These are phyloP conservation scores for Brachyptera risi DNA, from an alignment of 2,888 invertebrate genomes.

Conservation along the genomic window DNA sequence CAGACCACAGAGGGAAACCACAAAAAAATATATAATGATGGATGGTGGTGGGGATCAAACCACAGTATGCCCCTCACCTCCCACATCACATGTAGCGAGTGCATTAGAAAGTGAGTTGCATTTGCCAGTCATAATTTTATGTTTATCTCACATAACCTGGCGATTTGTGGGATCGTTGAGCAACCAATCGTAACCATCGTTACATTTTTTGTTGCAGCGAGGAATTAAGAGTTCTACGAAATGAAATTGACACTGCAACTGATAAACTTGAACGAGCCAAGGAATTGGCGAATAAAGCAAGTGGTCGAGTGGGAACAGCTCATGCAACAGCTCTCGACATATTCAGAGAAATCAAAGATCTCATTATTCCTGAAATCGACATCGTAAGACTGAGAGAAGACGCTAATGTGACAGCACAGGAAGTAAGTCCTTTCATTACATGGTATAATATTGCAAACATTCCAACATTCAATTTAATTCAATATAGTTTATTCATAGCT, in stretches of 20 bases:
- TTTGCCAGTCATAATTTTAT: no score
- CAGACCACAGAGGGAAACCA: no score
- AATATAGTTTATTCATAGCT: no score
- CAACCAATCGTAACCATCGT: no score
- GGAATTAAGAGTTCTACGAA: constrained; percentile 61
- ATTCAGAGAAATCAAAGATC: constrained; percentile 72
- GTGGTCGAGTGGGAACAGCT: constrained; percentile 68
- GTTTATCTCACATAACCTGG: no score
- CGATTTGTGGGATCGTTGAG: no score
- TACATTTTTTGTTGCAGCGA: constrained; percentile 57
- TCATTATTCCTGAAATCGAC: constrained; percentile 74
- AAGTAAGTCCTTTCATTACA: constrained; percentile 48
- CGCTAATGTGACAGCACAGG: constrained; percentile 62
- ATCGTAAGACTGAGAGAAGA: constrained; percentile 63
- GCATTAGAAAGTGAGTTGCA: no score
- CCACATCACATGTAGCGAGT: no score
- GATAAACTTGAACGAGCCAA: constrained; percentile 65
- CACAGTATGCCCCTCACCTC: no score
- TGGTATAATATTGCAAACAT: constrained; percentile 16
- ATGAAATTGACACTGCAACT: constrained; percentile 63
- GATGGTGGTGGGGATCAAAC: no score
- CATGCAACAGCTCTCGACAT: constrained; percentile 78
- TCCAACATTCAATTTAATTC: neutral
- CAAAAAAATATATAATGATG: no score
- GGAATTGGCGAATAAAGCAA: constrained; percentile 67